phyloP scores from a whole-genome alignment of 1,140 invertebrate species.

The Battus philenor region DNA sequence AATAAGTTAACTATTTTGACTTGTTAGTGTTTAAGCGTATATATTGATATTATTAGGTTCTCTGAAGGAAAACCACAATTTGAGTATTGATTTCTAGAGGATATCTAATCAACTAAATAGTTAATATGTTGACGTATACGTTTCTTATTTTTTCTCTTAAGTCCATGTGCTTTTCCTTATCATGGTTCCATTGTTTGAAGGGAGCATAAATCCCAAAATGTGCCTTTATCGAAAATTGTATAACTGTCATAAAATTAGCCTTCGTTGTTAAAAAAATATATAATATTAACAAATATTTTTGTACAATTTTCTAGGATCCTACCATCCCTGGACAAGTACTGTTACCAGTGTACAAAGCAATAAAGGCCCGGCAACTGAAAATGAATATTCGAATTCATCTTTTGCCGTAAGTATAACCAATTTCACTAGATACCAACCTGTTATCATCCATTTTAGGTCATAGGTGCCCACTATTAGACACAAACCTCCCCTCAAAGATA shows the following conservation, averaged over 20 bases:
- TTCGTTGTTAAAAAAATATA: too few relatives aligned
- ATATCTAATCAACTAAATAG: too few relatives aligned
- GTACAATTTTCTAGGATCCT: slow-evolving; percentile 42
- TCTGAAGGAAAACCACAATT: not conserved
- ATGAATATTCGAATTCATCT: slow-evolving; percentile 75
- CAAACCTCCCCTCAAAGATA: too few relatives aligned
- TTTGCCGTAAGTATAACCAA: slow-evolving; percentile 68
- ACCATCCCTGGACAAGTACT: slow-evolving; percentile 79
- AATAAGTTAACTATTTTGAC: not conserved
- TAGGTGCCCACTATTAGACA: too few relatives aligned
- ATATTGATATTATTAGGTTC: not conserved
- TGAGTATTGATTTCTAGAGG: not conserved
- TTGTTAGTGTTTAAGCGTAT: not conserved
- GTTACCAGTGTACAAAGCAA: slow-evolving; percentile 85
- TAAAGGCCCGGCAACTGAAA: slow-evolving; percentile 82
- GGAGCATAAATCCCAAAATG: not conserved
- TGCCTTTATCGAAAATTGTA: not conserved
- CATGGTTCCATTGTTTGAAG: not conserved
- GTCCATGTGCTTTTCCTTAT: too few relatives aligned
- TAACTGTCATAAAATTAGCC: too few relatives aligned
- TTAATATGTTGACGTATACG: too few relatives aligned
- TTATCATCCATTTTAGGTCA: too few relatives aligned
- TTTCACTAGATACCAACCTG: too few relatives aligned
- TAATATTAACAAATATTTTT: slow-evolving; percentile 5
- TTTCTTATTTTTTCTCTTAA: too few relatives aligned